phyloP scores from a whole-genome alignment of 2,888 invertebrate species.

The Elgonia sp. region DNA sequence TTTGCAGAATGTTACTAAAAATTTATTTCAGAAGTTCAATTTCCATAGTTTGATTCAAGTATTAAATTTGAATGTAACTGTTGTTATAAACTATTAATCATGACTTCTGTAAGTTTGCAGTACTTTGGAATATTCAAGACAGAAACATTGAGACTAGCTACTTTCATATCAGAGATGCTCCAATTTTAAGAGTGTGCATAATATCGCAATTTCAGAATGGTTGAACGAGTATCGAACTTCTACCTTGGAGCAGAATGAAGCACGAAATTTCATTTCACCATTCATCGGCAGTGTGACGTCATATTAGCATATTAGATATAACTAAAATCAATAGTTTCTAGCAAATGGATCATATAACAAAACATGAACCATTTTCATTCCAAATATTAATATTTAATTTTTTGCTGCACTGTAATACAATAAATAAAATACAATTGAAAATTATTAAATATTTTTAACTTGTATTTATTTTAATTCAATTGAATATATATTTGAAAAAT shows the following conservation, averaged over 20 bases:
- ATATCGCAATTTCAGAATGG: constrained; percentile 78
- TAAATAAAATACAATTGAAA: background rate
- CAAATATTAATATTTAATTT: too few species aligned
- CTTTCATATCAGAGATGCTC: constrained; percentile 85
- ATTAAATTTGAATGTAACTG: background rate
- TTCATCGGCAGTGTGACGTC: constrained; percentile 36
- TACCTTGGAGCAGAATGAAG: constrained; percentile 75
- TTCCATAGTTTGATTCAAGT: background rate
- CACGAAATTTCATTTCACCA: constrained; percentile 42
- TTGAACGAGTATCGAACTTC: constrained; percentile 75
- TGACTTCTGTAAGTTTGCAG: constrained; percentile 36
- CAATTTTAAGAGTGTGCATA: constrained; percentile 81
- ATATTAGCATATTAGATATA: constrained; percentile 19
- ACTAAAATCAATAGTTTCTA: constrained; percentile 2
- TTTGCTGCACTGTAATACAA: too few species aligned
- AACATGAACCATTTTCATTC: too few species aligned
- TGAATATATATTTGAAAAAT: too few species aligned
- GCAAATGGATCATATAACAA: too few species aligned
- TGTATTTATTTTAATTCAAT: too few species aligned
- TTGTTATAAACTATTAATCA: constrained; percentile 35
- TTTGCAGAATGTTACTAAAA: too few species aligned
- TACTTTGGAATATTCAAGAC: constrained; percentile 28
- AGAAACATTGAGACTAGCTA: constrained; percentile 73
- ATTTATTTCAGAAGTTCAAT: too few species aligned
- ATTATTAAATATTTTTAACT: too few species aligned